Evolutionary conservation across 2,797 vertebrate species (phyloP).

Genomic region (Cynopterus sphinx): DNA sequence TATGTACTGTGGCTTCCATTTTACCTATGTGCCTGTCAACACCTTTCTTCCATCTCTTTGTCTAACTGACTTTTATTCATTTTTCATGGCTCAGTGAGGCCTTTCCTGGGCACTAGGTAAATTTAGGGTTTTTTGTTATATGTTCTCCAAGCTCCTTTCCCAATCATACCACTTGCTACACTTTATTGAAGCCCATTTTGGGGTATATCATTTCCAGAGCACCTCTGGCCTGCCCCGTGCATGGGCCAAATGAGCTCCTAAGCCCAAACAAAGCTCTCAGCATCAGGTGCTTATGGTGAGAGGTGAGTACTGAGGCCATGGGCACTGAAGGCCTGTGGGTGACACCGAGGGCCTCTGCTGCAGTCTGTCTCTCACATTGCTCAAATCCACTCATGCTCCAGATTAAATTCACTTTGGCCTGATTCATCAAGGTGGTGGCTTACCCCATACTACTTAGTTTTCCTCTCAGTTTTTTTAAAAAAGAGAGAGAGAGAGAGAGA

Average conservation of each 20-base stretch:
- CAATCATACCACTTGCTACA: background rate
- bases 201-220: background rate
- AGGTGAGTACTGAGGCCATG: background rate
- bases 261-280: background rate
- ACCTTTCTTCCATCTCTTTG: background rate
- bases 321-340: accelerated
- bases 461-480: background rate
- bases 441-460: background rate
- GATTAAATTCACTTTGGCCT: background rate
- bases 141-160: background rate
- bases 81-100: background rate
- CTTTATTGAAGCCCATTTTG: background rate
- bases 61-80: background rate
- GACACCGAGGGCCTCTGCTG: background rate
- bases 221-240: background rate
- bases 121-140: background rate
- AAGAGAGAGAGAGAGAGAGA: background rate
- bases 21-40: background rate
- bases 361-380: background rate
- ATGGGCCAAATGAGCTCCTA: background rate
- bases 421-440: background rate
- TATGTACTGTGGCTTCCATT: background rate
- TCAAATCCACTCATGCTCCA: background rate
- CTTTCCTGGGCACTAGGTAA: background rate
- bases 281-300: background rate